phyloP scores from a whole-genome alignment of 2,113 vertebrate genomes.

The Bambusicola thoracicus region DNA sequence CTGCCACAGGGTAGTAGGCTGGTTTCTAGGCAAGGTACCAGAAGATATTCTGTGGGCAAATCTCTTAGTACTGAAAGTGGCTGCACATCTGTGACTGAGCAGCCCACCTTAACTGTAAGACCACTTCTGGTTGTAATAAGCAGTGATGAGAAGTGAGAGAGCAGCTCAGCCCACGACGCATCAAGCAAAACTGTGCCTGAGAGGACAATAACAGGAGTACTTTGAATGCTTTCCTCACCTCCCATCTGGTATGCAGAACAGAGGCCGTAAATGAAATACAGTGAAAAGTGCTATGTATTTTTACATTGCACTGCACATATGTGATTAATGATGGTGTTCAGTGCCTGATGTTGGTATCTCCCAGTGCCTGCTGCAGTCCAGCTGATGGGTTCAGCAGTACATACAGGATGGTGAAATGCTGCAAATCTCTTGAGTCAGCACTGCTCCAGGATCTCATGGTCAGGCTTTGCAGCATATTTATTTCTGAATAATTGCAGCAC shows the following conservation, averaged over 20 bases:
- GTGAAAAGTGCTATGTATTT: background rate
- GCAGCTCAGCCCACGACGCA: background rate
- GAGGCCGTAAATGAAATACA: background rate
- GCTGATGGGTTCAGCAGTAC: background rate
- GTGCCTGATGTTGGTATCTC: background rate
- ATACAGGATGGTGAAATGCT: background rate
- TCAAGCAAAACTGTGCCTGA: background rate
- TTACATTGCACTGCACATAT: background rate
- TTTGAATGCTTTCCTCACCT: background rate
- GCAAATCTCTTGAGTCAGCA: background rate
- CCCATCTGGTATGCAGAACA: slow-evolving; percentile 21
- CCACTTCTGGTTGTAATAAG: background rate
- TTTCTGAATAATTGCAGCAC: background rate
- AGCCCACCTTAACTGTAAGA: background rate
- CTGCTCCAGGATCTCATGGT: background rate
- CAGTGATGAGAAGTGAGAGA: background rate
- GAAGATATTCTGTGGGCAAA: background rate
- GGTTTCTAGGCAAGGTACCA: background rate
- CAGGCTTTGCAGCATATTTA: background rate
- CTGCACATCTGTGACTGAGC: background rate
- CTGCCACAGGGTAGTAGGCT: accelerated
- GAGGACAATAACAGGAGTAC: background rate
- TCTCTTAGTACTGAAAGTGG: background rate
- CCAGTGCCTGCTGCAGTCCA: background rate
- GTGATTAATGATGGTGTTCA: background rate